Conservation (phyloP, 1,140 invertebrate species). For the Ips nitidus region DNA sequence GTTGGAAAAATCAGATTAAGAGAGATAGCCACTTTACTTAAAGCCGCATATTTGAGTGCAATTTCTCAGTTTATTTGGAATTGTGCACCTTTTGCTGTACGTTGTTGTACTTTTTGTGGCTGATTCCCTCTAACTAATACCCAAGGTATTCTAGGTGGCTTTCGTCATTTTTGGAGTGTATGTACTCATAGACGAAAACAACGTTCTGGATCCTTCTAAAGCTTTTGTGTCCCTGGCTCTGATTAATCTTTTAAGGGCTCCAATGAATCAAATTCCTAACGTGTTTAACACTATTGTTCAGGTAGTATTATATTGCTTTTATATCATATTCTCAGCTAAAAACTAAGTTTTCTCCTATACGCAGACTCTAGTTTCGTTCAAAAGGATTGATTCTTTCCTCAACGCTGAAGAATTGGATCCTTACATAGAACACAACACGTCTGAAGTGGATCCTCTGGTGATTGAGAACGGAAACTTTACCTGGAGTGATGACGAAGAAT, state of each 20-base stretch:
- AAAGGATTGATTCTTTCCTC: slow-evolving; percentile 87
- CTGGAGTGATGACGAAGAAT: slow-evolving; percentile 65
- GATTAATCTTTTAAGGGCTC: slow-evolving; percentile 96
- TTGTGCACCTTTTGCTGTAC: slow-evolving; percentile 92
- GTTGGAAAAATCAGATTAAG: slow-evolving; percentile 79
- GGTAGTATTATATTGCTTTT: slow-evolving; percentile 60
- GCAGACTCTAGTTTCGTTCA: slow-evolving; percentile 71
- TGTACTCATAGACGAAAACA: slow-evolving; percentile 80
- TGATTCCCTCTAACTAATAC: too few species aligned
- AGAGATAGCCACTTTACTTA: slow-evolving; percentile 79
- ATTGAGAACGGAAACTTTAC: slow-evolving; percentile 64
- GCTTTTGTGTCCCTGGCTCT: slow-evolving; percentile 96
- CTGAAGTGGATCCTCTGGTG: slow-evolving; percentile 54
- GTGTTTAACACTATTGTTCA: slow-evolving; percentile 85
- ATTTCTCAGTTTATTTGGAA: slow-evolving; percentile 91
- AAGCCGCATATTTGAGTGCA: slow-evolving; percentile 83
- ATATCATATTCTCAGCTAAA: neutral
- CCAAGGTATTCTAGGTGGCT: slow-evolving; percentile 65
- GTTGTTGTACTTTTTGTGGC: neutral
- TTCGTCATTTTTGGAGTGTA: slow-evolving; percentile 91
- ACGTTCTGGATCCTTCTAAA: slow-evolving; percentile 81
- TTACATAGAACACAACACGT: slow-evolving; percentile 70
- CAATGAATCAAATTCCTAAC: slow-evolving; percentile 85
- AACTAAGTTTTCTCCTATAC: neutral
- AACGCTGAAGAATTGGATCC: slow-evolving; percentile 82